These are phyloP conservation scores for Salvelinus namaycush DNA, from an alignment of 2,113 vertebrate genomes.

Conservation along the genomic window DNA sequence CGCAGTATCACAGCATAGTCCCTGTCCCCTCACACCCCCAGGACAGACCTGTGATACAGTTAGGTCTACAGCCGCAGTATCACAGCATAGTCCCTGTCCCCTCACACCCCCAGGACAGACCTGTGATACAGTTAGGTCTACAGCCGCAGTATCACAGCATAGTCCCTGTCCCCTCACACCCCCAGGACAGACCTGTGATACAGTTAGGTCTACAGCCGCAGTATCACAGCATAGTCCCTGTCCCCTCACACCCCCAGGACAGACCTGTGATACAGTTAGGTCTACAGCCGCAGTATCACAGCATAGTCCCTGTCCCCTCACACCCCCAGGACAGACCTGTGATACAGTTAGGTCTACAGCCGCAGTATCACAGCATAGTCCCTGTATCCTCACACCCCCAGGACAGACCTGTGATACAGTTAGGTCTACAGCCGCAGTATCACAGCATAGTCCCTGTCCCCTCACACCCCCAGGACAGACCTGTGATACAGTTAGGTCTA, in stretches of 20 bases:
- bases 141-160: conserved; percentile 50
- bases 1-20: conserved; percentile 5
- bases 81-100: conserved; percentile 47
- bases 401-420: conserved; percentile 31
- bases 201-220: conserved; percentile 35
- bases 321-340: conserved; percentile 42
- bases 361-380: conserved; percentile 49
- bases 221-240: conserved; percentile 15
- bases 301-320: conserved; percentile 41
- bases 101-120: conserved; percentile 44
- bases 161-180: conserved; percentile 46
- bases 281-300: conserved; percentile 53
- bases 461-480: conserved; percentile 44
- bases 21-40: conserved; percentile 40
- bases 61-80: conserved; percentile 47
- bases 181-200: conserved; percentile 35
- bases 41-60: conserved; percentile 26
- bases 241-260: conserved; percentile 44
- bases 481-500: conserved; percentile 36
- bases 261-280: conserved; percentile 24
- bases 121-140: too few relatives aligned
- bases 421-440: conserved; percentile 43
- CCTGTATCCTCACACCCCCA: conserved; percentile 45
- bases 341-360: conserved; percentile 47
- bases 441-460: neutral